Conservation (phyloP, 2,797 vertebrate genomes). For the Sphenodon punctatus region DNA sequence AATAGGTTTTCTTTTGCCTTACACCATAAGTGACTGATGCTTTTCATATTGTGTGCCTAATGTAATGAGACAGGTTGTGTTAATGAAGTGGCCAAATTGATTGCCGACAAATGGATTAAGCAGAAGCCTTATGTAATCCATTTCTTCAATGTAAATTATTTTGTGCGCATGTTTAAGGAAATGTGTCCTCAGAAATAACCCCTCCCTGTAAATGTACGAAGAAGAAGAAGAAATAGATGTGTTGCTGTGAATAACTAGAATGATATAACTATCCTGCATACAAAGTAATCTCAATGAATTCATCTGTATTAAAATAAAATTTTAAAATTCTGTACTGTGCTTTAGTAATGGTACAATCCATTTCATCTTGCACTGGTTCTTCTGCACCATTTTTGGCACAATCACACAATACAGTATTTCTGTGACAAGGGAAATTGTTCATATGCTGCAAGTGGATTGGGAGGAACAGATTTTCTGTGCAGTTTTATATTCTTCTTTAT, state of each 20-base stretch:
- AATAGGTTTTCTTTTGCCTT: conserved; percentile 5
- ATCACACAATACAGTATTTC: conserved; percentile 6
- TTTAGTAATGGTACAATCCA: background rate
- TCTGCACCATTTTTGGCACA: conserved; percentile 18
- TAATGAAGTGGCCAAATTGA: conserved; percentile 46
- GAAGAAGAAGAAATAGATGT: background rate
- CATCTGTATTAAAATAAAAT: no score
- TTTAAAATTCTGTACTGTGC: no score
- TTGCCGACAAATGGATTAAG: conserved; percentile 60
- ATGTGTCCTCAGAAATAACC: conserved; percentile 13
- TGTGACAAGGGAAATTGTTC: background rate
- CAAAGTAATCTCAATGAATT: background rate
- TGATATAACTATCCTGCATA: background rate
- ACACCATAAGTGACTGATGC: background rate
- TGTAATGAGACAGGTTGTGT: conserved; percentile 41
- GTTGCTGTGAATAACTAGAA: background rate
- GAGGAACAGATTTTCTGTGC: background rate
- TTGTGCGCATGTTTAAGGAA: conserved; percentile 28
- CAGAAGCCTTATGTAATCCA: conserved; percentile 1
- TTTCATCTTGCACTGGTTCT: background rate
- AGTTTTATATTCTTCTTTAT: background rate
- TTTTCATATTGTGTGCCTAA: background rate
- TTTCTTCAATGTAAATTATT: conserved; percentile 50
- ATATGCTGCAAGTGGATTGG: accelerated
- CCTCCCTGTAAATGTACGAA: background rate